A percentile compares a stretch with the other conserved stretches of the same genome.
Conservation (phyloP, 2,797 vertebrate species). For the Sternarchorhynchus goeldii region DNA sequence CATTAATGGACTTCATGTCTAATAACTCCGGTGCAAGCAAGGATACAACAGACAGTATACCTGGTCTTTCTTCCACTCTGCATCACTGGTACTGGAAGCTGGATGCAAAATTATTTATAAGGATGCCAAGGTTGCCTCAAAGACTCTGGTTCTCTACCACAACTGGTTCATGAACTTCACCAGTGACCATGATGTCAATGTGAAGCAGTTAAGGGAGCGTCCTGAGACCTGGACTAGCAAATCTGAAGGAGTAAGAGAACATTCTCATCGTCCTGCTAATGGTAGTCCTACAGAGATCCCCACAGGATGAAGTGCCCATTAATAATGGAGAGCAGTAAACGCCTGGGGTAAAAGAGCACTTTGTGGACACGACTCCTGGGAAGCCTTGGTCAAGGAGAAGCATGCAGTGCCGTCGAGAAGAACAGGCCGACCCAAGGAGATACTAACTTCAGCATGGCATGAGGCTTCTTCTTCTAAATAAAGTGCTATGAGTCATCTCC, state of each 20-base stretch:
- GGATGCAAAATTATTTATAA: background rate
- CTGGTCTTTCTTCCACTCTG: background rate
- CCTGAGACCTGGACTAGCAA: constrained; percentile 15
- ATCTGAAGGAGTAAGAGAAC: constrained; percentile 33
- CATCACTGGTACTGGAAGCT: background rate
- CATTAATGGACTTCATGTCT: background rate
- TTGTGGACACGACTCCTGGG: constrained; percentile 55
- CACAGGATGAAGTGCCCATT: constrained; percentile 63
- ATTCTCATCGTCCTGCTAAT: constrained; percentile 54
- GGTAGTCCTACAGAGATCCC: constrained; percentile 60
- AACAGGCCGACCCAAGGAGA: constrained; percentile 30
- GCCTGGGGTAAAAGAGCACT: constrained; percentile 56
- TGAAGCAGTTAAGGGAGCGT: background rate
- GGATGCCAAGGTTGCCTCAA: background rate
- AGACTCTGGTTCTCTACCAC: constrained; percentile 1
- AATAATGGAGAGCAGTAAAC: constrained; percentile 70
- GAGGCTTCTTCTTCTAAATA: background rate
- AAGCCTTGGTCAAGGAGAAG: constrained; percentile 59
- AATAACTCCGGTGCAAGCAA: background rate
- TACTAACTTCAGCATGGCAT: constrained; percentile 21
- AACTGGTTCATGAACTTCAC: constrained; percentile 22
- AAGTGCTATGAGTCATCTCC: background rate
- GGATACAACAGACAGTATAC: background rate
- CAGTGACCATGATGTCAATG: constrained; percentile 1
- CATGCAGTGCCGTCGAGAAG: constrained; percentile 42